These are phyloP conservation scores for Acanthoscelides obtectus DNA, from an alignment of 2,888 invertebrate genomes.

Conservation along the genomic window DNA sequence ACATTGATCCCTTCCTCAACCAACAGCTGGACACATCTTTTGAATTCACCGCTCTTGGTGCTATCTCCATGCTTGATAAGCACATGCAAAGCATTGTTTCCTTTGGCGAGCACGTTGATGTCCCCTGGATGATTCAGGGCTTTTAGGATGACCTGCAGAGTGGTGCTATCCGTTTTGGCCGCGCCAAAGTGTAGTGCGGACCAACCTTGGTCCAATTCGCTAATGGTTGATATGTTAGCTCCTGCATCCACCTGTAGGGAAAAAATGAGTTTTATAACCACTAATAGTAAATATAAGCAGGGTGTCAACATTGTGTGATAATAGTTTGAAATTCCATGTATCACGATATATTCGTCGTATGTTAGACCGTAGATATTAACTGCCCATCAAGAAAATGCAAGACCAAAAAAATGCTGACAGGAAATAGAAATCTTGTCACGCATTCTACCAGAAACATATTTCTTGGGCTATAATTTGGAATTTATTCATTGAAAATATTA, in stretches of 20 bases:
- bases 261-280: neutral
- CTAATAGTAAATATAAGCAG: too few species aligned
- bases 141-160: conserved; percentile 49
- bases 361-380: too few species aligned
- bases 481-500: too few species aligned
- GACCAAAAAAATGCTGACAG: too few species aligned
- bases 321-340: too few species aligned
- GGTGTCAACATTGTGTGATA: too few species aligned
- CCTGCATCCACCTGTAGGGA: conserved; percentile 49
- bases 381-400: too few species aligned
- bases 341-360: too few species aligned
- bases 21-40: conserved; percentile 30
- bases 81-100: conserved; percentile 39
- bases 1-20: conserved; percentile 32
- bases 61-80: conserved; percentile 32
- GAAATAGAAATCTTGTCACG: too few species aligned
- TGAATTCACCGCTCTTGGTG: conserved; percentile 35
- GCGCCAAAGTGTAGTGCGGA: conserved; percentile 65
- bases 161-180: conserved; percentile 48
- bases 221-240: conserved; percentile 57
- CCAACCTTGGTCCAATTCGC: conserved; percentile 47
- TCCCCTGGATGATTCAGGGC: conserved; percentile 31
- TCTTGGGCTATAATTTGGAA: too few species aligned
- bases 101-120: conserved; percentile 29
- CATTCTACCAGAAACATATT: too few species aligned